A percentile compares a stretch with the other conserved stretches of the same genome.
Evolutionary conservation across 2,888 invertebrate species (phyloP).

Genomic region (Erebia epiphron): DNA sequence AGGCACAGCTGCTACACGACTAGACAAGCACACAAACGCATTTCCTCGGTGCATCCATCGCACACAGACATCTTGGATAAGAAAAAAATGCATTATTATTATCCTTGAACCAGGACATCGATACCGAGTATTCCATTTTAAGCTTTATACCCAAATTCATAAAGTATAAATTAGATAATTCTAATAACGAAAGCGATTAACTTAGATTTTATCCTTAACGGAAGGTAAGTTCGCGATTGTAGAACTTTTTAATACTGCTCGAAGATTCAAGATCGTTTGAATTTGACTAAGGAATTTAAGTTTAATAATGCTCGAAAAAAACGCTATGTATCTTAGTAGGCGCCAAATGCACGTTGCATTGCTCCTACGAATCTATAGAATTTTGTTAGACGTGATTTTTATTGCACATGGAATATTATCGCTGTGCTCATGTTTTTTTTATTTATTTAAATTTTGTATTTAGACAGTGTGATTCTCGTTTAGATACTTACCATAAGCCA

Average conservation of each 20-base stretch:
- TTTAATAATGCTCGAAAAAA: slow-evolving; percentile 73
- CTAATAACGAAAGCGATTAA: slow-evolving; percentile 61
- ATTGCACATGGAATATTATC: slow-evolving; percentile 38
- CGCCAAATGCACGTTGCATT: slow-evolving; percentile 77
- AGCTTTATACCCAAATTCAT: slow-evolving; percentile 44
- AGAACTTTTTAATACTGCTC: slow-evolving; percentile 37
- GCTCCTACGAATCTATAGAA: slow-evolving; percentile 61
- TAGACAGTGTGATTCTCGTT: neutral
- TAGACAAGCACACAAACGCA: slow-evolving; percentile 58
- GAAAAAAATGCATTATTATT: slow-evolving; percentile 79
- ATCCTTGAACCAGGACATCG: slow-evolving; percentile 66
- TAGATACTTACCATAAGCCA: too few species aligned
- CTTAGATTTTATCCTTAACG: slow-evolving; percentile 69
- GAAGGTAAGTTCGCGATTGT: slow-evolving; percentile 43
- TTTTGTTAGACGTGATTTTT: slow-evolving; percentile 54
- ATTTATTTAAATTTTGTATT: neutral
- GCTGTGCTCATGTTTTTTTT: slow-evolving; percentile 16
- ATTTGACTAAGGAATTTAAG: slow-evolving; percentile 62
- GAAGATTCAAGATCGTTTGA: slow-evolving; percentile 50
- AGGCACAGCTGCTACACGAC: slow-evolving; percentile 78
- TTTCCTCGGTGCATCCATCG: slow-evolving; percentile 64
- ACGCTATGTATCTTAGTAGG: slow-evolving; percentile 72
- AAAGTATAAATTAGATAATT: slow-evolving; percentile 37
- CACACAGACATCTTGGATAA: slow-evolving; percentile 71
- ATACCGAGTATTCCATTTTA: slow-evolving; percentile 44